Evolutionary conservation across 2,888 invertebrate genomes (phyloP).

Genomic region (Xestia ashworthii): DNA sequence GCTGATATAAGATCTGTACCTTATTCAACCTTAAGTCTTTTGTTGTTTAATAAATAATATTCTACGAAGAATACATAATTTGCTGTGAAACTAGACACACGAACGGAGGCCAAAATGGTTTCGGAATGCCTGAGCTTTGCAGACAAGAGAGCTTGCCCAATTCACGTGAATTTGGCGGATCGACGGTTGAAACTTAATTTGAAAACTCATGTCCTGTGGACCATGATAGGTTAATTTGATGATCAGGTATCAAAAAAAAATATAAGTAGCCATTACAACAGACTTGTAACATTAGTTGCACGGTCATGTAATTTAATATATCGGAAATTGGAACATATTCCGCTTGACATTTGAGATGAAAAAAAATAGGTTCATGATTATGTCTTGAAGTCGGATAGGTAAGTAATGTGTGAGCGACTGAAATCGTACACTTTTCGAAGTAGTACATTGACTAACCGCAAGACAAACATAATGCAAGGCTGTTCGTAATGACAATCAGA

Average conservation of each 20-base stretch:
- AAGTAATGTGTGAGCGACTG: slow-evolving; percentile 8
- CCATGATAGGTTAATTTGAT: slow-evolving; percentile 3
- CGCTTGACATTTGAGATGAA: slow-evolving; percentile 45
- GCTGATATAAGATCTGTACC: slow-evolving; percentile 8
- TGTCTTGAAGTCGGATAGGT: slow-evolving; percentile 7
- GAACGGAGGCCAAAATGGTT: background rate
- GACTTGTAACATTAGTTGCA: slow-evolving; percentile 28
- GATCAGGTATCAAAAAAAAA: slow-evolving; percentile 4
- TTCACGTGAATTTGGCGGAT: background rate
- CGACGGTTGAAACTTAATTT: slow-evolving; percentile 7
- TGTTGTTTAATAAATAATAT: slow-evolving; percentile 30
- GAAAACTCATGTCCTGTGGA: background rate
- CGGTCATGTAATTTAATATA: slow-evolving; percentile 51
- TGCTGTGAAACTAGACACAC: background rate
- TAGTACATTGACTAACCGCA: slow-evolving; percentile 48
- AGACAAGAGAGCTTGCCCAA: background rate
- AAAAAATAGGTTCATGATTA: slow-evolving; percentile 16
- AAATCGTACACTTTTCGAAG: slow-evolving; percentile 49
- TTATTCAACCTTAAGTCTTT: slow-evolving; percentile 21
- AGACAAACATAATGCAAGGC: slow-evolving; percentile 12
- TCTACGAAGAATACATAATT: slow-evolving; percentile 4
- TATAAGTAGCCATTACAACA: slow-evolving; percentile 15
- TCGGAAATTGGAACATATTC: slow-evolving; percentile 46
- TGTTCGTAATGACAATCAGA: slow-evolving; percentile 7
- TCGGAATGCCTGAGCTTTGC: background rate